Conservation (phyloP, 2,113 vertebrate species). For the Thalassoma bifasciatum region DNA sequence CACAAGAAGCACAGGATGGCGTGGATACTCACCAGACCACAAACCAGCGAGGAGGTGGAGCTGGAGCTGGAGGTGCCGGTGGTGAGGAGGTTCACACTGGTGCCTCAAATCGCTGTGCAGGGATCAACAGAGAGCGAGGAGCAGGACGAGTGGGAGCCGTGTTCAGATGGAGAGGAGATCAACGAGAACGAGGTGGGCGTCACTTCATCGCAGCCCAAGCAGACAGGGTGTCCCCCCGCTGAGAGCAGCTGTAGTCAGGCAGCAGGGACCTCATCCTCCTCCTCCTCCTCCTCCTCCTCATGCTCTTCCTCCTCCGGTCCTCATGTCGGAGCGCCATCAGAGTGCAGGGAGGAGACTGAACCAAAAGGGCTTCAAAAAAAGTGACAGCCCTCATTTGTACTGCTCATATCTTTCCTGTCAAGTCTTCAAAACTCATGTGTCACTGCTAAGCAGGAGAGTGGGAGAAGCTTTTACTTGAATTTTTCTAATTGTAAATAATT, state of each 20-base stretch:
- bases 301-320: slow-evolving; percentile 1
- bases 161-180: slow-evolving; percentile 77
- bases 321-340: slow-evolving; percentile 23
- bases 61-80: slow-evolving; percentile 55
- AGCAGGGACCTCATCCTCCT: slow-evolving; percentile 18
- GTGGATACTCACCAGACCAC: slow-evolving; percentile 68
- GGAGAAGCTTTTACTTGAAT: slow-evolving; percentile 76
- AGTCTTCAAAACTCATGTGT: slow-evolving; percentile 10
- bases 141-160: slow-evolving; percentile 83
- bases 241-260: slow-evolving; percentile 23
- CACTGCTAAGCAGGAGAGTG: slow-evolving; percentile 3
- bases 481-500: slow-evolving; percentile 76
- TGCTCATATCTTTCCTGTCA: neutral
- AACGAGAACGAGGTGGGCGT: slow-evolving; percentile 21
- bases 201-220: slow-evolving; percentile 31
- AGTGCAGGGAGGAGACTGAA: slow-evolving; percentile 25
- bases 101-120: slow-evolving; percentile 92
- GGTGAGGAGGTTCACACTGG: slow-evolving; percentile 75
- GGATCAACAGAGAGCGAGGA: slow-evolving; percentile 87
- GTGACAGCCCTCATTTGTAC: slow-evolving; percentile 29
- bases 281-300: neutral
- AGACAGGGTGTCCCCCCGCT: neutral
- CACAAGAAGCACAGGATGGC: slow-evolving; percentile 62
- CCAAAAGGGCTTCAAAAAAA: slow-evolving; percentile 52
- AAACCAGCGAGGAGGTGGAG: slow-evolving; percentile 65